Base-by-base conservation (phyloP, 2,797 vertebrate genomes). In the Pseudochromis fuscus region DNA sequence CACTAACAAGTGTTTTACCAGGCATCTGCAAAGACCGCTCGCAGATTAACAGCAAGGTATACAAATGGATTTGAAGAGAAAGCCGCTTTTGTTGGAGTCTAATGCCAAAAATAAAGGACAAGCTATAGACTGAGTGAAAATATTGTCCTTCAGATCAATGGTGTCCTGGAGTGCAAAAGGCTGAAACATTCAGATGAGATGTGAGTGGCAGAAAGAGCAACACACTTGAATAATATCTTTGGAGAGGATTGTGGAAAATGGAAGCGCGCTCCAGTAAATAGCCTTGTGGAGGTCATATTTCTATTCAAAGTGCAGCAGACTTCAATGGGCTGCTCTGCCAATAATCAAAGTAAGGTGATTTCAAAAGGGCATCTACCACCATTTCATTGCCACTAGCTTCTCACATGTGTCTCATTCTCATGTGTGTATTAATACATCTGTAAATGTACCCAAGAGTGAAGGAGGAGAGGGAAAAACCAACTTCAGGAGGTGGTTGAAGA, bases 141-240 rank as follows among this genome's bases (percentile, higher is more conserved):
- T 85, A 86, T 87, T 85, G 88, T 86, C 87, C 84, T 90, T 86
- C 75, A 84, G 87, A 91, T 92, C 87, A 87, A 78, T 90, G 86
- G 79, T 62, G 73, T 89, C 78, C 88, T 88, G 84, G 85, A 88
- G 88, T 62, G 88, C 83, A 86, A 83, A 55, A 85, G 85, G 74
- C 69, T 77, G 81, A 85, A 85, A 85, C 88, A 84, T 76, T 88
- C 75, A 88, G 78, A 88, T 82, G 86, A 88, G 88, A 83, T 67
- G 67, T 77, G 84, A 92, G 83, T 77, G 83, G 68, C 72, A 81
- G 85, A 87, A 86, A 87, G 82, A 85, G 77, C 81, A 80, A 65
- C 71, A 70, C 66, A 72, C 82, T 82, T 76, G 68, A 86, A 86
- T 80, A 68, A 81, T 88, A 84, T 86, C 78, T 85, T 83, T 83